These are phyloP conservation scores for Podilymbus podiceps DNA, from an alignment of 2,113 vertebrate species.

Conservation along the genomic window DNA sequence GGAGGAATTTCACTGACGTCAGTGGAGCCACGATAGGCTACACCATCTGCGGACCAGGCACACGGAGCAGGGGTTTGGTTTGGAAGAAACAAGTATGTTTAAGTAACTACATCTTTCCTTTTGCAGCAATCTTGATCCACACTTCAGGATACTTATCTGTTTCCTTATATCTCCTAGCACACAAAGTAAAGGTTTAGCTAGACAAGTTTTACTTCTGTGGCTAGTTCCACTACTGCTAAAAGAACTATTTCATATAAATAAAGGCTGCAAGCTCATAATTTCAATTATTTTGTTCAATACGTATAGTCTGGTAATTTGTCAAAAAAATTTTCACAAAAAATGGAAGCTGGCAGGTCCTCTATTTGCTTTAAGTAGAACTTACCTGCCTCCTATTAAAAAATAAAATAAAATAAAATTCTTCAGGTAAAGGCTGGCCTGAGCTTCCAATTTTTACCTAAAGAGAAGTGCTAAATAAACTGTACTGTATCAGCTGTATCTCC, in stretches of 20 bases:
- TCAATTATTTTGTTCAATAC: neutral
- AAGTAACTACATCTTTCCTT: slow-evolving; percentile 22
- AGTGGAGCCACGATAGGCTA: neutral
- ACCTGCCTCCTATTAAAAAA: neutral
- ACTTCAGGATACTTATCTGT: neutral
- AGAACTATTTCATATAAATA: neutral
- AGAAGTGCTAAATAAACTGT: neutral
- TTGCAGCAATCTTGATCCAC: neutral
- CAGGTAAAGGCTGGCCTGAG: neutral
- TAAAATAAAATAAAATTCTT: neutral
- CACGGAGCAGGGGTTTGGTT: slow-evolving; percentile 32
- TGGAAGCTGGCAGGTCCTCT: neutral
- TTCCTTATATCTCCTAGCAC: neutral
- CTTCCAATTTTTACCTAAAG: neutral
- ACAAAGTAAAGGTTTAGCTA: neutral
- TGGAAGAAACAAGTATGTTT: slow-evolving; percentile 33
- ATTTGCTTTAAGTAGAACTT: neutral
- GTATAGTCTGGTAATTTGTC: neutral
- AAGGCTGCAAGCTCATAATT: neutral
- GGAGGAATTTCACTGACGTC: neutral
- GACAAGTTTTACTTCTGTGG: neutral
- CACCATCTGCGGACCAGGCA: neutral
- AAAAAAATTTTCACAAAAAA: neutral
- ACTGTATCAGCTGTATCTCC: neutral
- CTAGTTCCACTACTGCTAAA: neutral